Evolutionary conservation across 2,113 vertebrate species (phyloP).

Genomic region (Raja brachyura): DNA sequence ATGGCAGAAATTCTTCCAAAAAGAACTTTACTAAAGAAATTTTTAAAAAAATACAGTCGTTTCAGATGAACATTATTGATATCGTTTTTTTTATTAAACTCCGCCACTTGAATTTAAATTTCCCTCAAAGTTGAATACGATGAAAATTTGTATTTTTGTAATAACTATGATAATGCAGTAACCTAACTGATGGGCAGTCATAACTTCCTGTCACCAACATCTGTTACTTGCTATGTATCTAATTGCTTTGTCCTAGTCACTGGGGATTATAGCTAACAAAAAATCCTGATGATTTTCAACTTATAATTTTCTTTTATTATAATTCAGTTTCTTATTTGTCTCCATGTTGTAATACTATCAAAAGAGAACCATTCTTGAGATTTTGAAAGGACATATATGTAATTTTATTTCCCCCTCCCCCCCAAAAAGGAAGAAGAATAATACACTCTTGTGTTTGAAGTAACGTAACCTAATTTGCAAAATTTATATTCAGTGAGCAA

Average conservation of each 20-base stretch:
- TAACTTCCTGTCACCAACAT: no score
- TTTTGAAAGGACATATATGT: neutral
- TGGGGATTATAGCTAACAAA: neutral
- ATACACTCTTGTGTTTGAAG: neutral
- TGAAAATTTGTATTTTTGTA: no score
- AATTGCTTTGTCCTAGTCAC: neutral
- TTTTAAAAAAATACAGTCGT: no score
- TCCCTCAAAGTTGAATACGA: no score
- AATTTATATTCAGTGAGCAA: neutral
- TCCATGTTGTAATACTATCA: neutral
- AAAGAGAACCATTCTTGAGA: neutral
- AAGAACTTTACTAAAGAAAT: no score
- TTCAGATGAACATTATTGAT: no score
- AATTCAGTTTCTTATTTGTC: neutral
- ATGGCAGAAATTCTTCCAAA: no score
- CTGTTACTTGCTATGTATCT: neutral
- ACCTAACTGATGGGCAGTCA: no score
- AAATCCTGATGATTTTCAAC: neutral
- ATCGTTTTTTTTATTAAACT: no score
- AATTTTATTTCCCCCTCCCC: neutral
- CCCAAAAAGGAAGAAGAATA: neutral
- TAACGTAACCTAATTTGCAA: neutral
- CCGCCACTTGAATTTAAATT: no score
- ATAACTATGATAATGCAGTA: no score
- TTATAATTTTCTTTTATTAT: neutral